These are phyloP conservation scores for Leptocoma aspasia DNA, from an alignment of 2,113 vertebrate species.

Conservation along the genomic window DNA sequence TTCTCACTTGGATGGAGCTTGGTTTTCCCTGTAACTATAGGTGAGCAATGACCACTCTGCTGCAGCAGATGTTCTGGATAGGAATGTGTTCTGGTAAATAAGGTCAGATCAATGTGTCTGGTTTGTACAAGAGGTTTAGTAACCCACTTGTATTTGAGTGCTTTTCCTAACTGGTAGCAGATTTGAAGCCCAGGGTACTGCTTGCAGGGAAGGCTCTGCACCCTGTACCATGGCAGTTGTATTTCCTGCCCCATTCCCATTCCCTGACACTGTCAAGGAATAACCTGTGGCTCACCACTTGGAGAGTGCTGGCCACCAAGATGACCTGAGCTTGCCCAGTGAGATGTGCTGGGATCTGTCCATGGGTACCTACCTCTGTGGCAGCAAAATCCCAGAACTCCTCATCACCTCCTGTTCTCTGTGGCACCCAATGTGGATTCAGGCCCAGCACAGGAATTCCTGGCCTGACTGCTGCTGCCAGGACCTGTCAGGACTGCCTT, in stretches of 20 bases:
- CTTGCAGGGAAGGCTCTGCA: not conserved
- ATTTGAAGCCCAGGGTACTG: fast-evolving
- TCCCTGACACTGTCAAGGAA: not conserved
- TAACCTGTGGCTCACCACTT: not conserved
- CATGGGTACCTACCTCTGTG: too few species aligned
- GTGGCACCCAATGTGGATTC: not conserved
- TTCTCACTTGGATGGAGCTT: not conserved
- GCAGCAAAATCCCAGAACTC: not conserved
- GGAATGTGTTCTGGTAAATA: not conserved
- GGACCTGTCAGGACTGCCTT: not conserved
- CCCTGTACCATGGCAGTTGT: not conserved
- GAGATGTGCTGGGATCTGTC: not conserved
- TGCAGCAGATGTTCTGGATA: not conserved
- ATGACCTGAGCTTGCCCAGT: not conserved
- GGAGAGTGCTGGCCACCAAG: not conserved
- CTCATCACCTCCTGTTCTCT: not conserved
- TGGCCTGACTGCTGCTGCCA: not conserved
- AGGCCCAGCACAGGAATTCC: not conserved
- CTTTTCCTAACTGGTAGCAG: not conserved
- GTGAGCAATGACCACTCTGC: not conserved
- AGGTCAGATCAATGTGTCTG: not conserved
- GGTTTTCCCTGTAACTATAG: not conserved
- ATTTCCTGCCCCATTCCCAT: not conserved
- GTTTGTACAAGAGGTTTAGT: not conserved
- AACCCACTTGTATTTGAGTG: fast-evolving